Evolutionary conservation across 1,140 invertebrate genomes (phyloP).

Genomic region (Psix sp.): DNA sequence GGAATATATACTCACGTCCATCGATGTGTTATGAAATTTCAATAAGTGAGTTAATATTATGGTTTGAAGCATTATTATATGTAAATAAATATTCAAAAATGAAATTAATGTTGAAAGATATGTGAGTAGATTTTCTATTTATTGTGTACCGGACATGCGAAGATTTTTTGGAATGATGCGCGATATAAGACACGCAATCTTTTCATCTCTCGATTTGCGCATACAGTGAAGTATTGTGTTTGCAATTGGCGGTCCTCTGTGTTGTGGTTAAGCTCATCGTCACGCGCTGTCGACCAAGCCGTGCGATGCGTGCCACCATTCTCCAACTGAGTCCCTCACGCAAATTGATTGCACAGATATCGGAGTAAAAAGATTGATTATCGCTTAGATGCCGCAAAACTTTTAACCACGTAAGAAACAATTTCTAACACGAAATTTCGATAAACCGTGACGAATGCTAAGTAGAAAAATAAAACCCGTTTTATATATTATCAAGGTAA

Average conservation of each 20-base stretch:
- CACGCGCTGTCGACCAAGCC: conserved; percentile 69
- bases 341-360: conserved; percentile 68
- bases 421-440: conserved; percentile 20
- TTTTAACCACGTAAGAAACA: conserved; percentile 16
- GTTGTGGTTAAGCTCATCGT: conserved; percentile 68
- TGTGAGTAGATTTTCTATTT: too few relatives aligned
- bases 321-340: conserved; percentile 48
- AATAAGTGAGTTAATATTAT: too few relatives aligned
- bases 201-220: conserved; percentile 47
- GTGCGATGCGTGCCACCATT: conserved; percentile 63
- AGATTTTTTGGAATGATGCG: conserved; percentile 45
- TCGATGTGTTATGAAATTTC: too few relatives aligned
- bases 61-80: too few relatives aligned
- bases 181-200: conserved; percentile 56
- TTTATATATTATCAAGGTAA: too few relatives aligned
- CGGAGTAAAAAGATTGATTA: conserved; percentile 46
- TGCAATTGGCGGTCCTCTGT: conserved; percentile 66
- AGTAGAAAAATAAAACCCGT: too few relatives aligned
- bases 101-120: too few relatives aligned
- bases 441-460: conserved; percentile 14
- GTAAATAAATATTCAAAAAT: too few relatives aligned
- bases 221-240: conserved; percentile 62
- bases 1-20: too few relatives aligned
- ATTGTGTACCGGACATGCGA: too few relatives aligned
- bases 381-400: conserved; percentile 34